Percentiles rank a stretch among this genome's conserved stretches.
Conservation (phyloP, 2,797 vertebrate genomes). For the Hyperoplus immaculatus region DNA sequence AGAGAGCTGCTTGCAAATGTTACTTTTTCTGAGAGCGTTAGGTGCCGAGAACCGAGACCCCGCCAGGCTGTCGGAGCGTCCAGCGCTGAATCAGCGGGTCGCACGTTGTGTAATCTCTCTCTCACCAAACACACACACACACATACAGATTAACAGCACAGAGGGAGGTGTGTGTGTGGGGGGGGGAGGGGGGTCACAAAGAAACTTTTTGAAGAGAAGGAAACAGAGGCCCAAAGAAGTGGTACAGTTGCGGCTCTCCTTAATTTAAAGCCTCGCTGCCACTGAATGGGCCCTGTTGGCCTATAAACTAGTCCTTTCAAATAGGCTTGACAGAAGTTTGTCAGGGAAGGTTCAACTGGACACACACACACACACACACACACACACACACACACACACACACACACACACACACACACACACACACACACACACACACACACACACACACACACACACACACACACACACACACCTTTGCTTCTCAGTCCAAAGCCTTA, state of each 20-base stretch:
- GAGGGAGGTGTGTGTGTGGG: slow-evolving; percentile 1
- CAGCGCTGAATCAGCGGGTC: slow-evolving; percentile 80
- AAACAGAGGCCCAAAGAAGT: slow-evolving; percentile 66
- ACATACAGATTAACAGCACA: slow-evolving; percentile 63
- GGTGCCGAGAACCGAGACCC: slow-evolving; percentile 73
- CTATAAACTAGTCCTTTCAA: slow-evolving; percentile 53
- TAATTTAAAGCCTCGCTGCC: slow-evolving; percentile 68
- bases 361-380: slow-evolving; percentile 4
- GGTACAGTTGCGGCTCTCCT: slow-evolving; percentile 58
- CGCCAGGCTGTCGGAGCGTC: slow-evolving; percentile 67
- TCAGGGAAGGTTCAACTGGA: slow-evolving; percentile 30
- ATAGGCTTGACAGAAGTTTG: slow-evolving; percentile 47
- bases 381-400: neutral
- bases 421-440: neutral
- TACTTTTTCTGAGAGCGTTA: slow-evolving; percentile 43
- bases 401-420: too few relatives aligned
- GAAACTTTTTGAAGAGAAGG: slow-evolving; percentile 55
- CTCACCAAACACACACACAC: slow-evolving; percentile 23
- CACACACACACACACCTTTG: slow-evolving; percentile 1
- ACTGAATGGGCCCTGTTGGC: slow-evolving; percentile 57
- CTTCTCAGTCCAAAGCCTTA: slow-evolving; percentile 3
- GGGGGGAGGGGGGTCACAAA: slow-evolving; percentile 32
- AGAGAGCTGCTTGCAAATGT: slow-evolving; percentile 37
- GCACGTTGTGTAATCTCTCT: slow-evolving; percentile 77
- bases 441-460: neutral